These are phyloP conservation scores for Alosa alosa DNA, from an alignment of 2,113 vertebrate genomes.

Conservation along the genomic window DNA sequence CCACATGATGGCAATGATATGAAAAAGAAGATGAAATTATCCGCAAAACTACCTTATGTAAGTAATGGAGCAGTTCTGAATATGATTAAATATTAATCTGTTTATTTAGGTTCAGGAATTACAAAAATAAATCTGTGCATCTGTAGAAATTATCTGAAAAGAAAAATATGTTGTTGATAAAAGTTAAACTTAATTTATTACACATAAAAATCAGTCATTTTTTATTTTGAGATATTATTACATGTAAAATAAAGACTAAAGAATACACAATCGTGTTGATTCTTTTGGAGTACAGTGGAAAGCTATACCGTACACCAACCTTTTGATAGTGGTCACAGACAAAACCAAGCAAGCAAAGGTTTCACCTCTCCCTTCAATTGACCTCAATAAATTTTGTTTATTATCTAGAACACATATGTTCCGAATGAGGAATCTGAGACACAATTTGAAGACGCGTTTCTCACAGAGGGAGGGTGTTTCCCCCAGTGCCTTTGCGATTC, in stretches of 20 bases:
- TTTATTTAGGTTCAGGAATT: background rate
- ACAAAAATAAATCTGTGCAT: background rate
- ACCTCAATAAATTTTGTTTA: background rate
- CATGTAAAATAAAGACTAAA: background rate
- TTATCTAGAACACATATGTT: constrained; percentile 12
- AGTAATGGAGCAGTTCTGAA: background rate
- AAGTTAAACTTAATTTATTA: background rate
- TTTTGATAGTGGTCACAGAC: background rate
- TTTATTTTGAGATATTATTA: background rate
- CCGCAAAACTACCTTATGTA: too few species aligned
- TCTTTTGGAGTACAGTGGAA: background rate
- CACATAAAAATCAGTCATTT: background rate
- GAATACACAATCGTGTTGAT: background rate
- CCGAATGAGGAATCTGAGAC: background rate
- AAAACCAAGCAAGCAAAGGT: background rate
- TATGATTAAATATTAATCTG: background rate
- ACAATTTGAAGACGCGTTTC: background rate
- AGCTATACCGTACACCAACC: background rate
- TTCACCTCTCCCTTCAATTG: background rate
- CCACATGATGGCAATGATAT: too few species aligned
- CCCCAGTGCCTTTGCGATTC: background rate
- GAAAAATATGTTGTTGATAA: background rate
- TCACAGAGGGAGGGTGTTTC: background rate
- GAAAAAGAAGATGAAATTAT: too few species aligned
- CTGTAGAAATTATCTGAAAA: background rate